Evolutionary conservation across 1,140 invertebrate genomes (phyloP).

Genomic region (Brachionus rubens): DNA sequence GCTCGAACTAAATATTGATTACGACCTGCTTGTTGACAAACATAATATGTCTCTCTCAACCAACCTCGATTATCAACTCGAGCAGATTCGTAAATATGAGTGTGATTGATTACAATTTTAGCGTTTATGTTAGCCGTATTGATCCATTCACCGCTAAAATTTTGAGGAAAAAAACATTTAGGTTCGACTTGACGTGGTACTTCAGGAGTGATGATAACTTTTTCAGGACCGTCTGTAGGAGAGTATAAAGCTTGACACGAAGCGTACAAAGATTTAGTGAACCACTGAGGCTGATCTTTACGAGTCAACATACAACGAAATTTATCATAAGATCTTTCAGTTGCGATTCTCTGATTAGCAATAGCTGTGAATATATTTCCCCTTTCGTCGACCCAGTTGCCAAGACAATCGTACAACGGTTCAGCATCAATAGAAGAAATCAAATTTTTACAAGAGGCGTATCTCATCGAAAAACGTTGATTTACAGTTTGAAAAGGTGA

Average conservation of each 20-base stretch:
- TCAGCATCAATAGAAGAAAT: constrained; percentile 7
- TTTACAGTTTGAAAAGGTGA: constrained; percentile 42
- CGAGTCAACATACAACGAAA: constrained; percentile 41
- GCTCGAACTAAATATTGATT: constrained; percentile 44
- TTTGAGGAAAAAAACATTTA: constrained; percentile 39
- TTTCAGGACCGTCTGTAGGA: constrained; percentile 38
- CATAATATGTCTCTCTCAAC: constrained; percentile 41
- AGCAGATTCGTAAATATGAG: constrained; percentile 36
- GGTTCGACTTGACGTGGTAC: constrained; percentile 26
- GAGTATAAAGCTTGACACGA: constrained; percentile 23
- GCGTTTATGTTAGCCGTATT: constrained; percentile 46
- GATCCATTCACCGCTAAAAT: constrained; percentile 46
- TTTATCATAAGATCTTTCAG: constrained; percentile 41
- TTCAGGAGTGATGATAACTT: constrained; percentile 38
- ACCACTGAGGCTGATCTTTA: constrained; percentile 45
- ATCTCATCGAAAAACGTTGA: constrained; percentile 42
- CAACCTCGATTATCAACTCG: constrained; percentile 45
- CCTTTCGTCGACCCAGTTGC: constrained; percentile 27
- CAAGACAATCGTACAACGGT: constrained; percentile 21
- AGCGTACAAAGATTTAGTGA: constrained; percentile 40
- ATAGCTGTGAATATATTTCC: constrained; percentile 45
- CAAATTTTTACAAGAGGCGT: constrained; percentile 37
- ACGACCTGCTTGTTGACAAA: constrained; percentile 44
- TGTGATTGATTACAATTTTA: constrained; percentile 29
- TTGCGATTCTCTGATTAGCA: constrained; percentile 27